These are phyloP conservation scores for Diogma glabrata DNA, from an alignment of 2,888 invertebrate genomes.

Conservation along the genomic window DNA sequence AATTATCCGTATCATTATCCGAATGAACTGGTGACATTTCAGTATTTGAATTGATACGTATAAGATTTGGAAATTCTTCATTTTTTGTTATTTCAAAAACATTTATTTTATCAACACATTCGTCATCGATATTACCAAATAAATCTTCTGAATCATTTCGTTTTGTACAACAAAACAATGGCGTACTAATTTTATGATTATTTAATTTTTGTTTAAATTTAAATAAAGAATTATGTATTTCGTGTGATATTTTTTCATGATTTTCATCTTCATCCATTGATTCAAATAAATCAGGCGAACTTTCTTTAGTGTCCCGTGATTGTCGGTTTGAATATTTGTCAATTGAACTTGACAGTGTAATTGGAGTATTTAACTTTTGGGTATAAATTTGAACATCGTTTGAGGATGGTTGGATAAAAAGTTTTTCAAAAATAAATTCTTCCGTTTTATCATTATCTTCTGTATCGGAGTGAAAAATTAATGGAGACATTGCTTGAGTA, in stretches of 20 bases:
- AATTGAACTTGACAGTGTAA: not conserved
- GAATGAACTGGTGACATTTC: constrained; percentile 10
- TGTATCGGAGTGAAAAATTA: not conserved
- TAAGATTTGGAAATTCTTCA: constrained; percentile 5
- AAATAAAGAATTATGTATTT: not conserved
- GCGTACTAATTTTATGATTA: not conserved
- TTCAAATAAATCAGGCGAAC: constrained; percentile 6
- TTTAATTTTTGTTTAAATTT: constrained; percentile 5
- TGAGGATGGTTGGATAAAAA: too few relatives aligned
- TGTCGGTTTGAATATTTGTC: too few relatives aligned
- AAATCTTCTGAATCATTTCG: not conserved
- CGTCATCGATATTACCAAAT: not conserved
- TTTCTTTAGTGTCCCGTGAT: not conserved
- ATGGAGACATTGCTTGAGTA: not conserved
- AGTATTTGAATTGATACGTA: constrained; percentile 1
- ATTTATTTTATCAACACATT: not conserved
- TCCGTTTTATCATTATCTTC: not conserved
- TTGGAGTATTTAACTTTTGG: not conserved
- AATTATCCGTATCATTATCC: too few relatives aligned
- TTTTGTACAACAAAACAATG: not conserved
- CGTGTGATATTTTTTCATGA: not conserved
- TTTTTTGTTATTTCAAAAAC: constrained; percentile 9
- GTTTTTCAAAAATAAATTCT: not conserved
- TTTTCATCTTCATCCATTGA: constrained; percentile 1
- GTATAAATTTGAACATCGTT: not conserved